phyloP scores from a whole-genome alignment of 2,888 invertebrate genomes.

The Cheilosia urbana region DNA sequence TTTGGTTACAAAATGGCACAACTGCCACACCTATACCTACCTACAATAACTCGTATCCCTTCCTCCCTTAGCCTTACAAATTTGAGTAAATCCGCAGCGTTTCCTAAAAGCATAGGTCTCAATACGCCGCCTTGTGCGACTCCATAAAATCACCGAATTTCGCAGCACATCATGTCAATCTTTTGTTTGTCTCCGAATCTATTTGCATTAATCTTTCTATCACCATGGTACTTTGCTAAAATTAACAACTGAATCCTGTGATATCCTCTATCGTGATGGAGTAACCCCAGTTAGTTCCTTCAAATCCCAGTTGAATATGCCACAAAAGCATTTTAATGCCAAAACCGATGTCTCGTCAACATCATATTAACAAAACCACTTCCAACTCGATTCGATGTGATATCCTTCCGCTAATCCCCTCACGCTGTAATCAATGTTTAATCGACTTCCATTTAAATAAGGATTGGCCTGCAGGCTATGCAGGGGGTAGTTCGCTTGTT shows the following conservation, averaged over 20 bases:
- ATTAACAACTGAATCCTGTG: neutral
- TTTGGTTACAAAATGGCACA: no score
- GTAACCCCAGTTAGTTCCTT: neutral
- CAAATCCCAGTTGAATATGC: neutral
- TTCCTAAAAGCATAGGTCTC: neutral
- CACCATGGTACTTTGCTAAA: neutral
- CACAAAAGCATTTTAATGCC: neutral
- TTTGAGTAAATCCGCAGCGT: no score
- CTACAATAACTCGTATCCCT: no score
- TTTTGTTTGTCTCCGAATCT: no score
- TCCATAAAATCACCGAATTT: neutral
- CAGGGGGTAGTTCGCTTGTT: neutral
- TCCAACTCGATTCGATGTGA: constrained; percentile 25
- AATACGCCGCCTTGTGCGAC: neutral
- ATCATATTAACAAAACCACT: constrained; percentile 7
- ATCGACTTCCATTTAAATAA: constrained; percentile 49
- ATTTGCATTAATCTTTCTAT: neutral
- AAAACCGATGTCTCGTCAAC: neutral
- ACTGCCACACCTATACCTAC: no score
- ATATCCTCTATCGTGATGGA: neutral
- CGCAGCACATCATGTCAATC: neutral
- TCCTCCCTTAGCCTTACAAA: no score
- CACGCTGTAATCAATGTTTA: constrained; percentile 68
- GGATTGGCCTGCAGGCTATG: constrained; percentile 36
- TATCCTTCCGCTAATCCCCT: constrained; percentile 27